Evolutionary conservation across 1,140 invertebrate genomes (phyloP).

Genomic region (Anthonomus grandis): DNA sequence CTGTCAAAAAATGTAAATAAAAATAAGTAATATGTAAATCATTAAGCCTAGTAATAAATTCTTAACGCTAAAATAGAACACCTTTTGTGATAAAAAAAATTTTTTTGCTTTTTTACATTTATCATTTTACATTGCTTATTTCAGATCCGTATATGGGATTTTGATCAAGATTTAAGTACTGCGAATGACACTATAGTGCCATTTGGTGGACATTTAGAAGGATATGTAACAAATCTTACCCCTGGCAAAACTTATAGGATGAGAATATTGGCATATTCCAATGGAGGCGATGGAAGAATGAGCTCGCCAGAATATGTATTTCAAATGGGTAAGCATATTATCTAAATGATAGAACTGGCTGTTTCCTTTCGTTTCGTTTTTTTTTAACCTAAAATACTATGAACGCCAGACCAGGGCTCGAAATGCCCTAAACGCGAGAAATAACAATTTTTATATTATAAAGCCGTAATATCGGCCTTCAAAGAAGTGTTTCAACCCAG

Average conservation of each 20-base stretch:
- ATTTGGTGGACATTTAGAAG: slow-evolving; percentile 73
- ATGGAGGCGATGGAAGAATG: slow-evolving; percentile 94
- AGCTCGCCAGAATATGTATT: slow-evolving; percentile 87
- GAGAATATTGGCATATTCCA: slow-evolving; percentile 87
- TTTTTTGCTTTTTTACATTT: not conserved
- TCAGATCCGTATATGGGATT: slow-evolving; percentile 85
- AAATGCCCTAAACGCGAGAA: too few species aligned
- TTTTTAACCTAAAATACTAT: too few species aligned
- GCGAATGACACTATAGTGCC: slow-evolving; percentile 82
- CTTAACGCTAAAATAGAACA: too few species aligned
- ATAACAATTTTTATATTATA: too few species aligned
- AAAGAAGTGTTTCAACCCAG: too few species aligned
- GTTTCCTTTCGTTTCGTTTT: too few species aligned
- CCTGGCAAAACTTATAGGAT: slow-evolving; percentile 86
- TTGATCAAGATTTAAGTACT: slow-evolving; percentile 86
- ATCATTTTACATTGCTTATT: slow-evolving; percentile 27
- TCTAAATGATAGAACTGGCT: slow-evolving; percentile 4
- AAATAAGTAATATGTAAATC: too few species aligned
- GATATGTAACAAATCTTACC: slow-evolving; percentile 71
- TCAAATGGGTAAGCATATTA: slow-evolving; percentile 74
- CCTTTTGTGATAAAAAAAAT: too few species aligned
- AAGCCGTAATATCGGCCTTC: too few species aligned
- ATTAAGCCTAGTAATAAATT: too few species aligned
- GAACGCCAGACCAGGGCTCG: too few species aligned
- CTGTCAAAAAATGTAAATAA: too few species aligned